A percentile compares a stretch with the other conserved stretches of the same genome.
Conservation (phyloP, 2,113 vertebrate species). For the Sakesphorus luctuosus region DNA sequence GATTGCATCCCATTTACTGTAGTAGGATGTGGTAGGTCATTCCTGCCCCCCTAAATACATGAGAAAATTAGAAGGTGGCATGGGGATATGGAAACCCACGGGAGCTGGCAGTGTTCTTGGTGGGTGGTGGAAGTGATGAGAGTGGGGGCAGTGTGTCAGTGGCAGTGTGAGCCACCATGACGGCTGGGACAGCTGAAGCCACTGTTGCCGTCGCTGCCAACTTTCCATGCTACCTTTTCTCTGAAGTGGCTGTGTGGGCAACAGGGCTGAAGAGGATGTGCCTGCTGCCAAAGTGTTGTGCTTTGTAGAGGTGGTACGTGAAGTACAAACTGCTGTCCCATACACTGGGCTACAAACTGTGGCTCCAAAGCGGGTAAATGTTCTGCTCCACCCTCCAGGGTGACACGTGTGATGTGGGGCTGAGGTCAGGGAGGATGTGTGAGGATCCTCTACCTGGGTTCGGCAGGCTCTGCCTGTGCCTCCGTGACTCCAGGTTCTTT, state of each 20-base stretch:
- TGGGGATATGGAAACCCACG: accelerated
- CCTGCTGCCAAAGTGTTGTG: accelerated
- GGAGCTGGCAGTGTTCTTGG: accelerated
- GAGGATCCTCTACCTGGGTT: background rate
- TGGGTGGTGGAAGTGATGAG: accelerated
- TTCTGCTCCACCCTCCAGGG: accelerated
- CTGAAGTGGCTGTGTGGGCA: too few species aligned
- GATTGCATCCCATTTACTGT: background rate
- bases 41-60: background rate
- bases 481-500: background rate
- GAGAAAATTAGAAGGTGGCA: background rate
- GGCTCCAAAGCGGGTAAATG: background rate
- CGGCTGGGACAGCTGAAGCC: background rate
- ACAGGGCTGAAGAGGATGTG: background rate
- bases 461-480: background rate
- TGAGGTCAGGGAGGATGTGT: background rate
- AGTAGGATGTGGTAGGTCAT: background rate
- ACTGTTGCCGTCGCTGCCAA: accelerated
- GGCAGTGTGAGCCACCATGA: accelerated
- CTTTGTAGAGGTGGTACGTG: accelerated
- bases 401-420: accelerated
- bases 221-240: accelerated
- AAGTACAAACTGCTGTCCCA: background rate
- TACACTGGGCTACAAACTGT: background rate
- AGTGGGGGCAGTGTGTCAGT: accelerated